Evolutionary conservation across 1,140 invertebrate species (phyloP), one percentile per base, ranked within the genome.

Genomic region (Cydia pomonella): DNA sequence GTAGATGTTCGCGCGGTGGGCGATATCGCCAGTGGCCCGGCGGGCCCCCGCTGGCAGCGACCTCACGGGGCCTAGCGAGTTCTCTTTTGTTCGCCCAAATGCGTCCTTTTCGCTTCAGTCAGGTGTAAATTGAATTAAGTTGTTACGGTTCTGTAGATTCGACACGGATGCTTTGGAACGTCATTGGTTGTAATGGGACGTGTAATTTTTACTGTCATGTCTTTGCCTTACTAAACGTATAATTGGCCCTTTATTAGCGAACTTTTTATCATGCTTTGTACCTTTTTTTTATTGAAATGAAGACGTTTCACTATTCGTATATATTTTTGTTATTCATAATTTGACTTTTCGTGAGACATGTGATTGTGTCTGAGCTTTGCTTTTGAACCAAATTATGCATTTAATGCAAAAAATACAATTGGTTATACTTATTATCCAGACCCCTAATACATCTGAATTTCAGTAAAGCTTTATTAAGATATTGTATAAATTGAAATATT

Each of bases 1-100:
- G 59, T 12, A 53, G n/a, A 33, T 64, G 33, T 85, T 85, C 79
- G 83, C 88, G 78, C 85, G 73, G 85, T 82, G 87, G 84, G 83
- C 78, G 78, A 82, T 83, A 81, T 80, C 77, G 77, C 78, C 77
- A 77, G 75, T 59, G 73, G 79, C 73, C 71, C 74, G 79, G 79
- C 80, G 83, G 75, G 80, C 86, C 87, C 90, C 90, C 80, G 90
- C 88, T 89, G 90, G 76, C 63, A 73, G 76, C 73, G 89, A 91
- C 88, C 89, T 89, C 88, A 64, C 64, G 64, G 64, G 64, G 64
- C 27, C 64, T 69, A 33, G 64, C 64, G 87, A 88, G 76, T 86
- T 87, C 87, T 86, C 90, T 82, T 90, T 91, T 91, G 87, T 89
- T 86, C 87, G 83, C 84, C 84, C 81, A 87, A 89, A 87, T 87